Base-by-base conservation (phyloP, 2,113 vertebrate genomes). In the Chrysochloris asiatica region DNA sequence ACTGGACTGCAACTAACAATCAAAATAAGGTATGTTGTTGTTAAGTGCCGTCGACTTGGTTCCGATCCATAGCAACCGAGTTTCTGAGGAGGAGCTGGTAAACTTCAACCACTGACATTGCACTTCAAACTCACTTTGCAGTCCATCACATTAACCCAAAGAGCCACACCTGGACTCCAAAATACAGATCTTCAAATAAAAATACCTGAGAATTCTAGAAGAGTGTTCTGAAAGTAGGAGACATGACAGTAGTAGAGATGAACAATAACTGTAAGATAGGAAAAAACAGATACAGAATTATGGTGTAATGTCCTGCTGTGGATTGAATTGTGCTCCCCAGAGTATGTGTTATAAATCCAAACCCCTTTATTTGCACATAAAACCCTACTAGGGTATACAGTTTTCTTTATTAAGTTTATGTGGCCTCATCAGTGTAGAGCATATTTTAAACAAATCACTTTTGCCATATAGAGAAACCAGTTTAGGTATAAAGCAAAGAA, bases 171-270 rank as follows among this genome's bases (percentile, higher is more conserved):
- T n/a, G n/a, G n/a, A n/a, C n/a, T n/a, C n/a, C n/a, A n/a, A n/a
- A n/a, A n/a, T n/a, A n/a, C n/a, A n/a, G n/a, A n/a, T n/a, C 52
- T 45, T 30, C 30, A 38, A 83, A 87, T n/a, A 30, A 85, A 88
- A 45, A n/a, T 3, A 82, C 9, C 0, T 33, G 0, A 8, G 11
- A 63, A 76, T 76, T 93, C 4, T 2, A 54, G 21, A 3, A 45
- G 87, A 91, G 19, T 45, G 1, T 71, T 72, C 88, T 85, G 83
- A 47, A 79, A 91, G 43, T 81, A 69, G 93, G 24, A 81, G 4
- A 38, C 21, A 16, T 28, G 30, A 43, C 22, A 88, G 67, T 16
- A 78, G 22, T 16, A 78, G 22, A 76, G 65, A 76, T n/a, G n/a
- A 2, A 63, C 26, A 56, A 69, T 81, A 89, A 81, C 5, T 54